Percentiles rank a stretch among this genome's conserved stretches.
These are phyloP conservation scores for Marmota monax DNA, from an alignment of 2,113 vertebrate genomes.

Conservation along the genomic window DNA sequence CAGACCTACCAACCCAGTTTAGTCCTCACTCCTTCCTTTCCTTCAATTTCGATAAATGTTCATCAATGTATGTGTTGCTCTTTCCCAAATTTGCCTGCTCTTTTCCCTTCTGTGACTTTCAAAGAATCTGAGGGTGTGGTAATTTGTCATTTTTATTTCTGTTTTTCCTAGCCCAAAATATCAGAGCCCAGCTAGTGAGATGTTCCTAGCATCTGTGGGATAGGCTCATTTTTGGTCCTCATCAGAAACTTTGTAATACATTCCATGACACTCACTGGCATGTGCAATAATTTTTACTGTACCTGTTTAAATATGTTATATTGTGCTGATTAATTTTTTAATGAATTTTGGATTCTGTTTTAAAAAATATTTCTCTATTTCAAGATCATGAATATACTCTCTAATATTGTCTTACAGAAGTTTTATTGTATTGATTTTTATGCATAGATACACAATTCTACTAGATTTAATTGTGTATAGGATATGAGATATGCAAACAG, in stretches of 20 bases:
- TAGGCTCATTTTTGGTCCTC: background rate
- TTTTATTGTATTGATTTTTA: background rate
- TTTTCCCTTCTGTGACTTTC: background rate
- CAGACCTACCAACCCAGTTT: background rate
- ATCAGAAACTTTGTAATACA: background rate
- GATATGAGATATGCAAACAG: background rate
- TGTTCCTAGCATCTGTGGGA: background rate
- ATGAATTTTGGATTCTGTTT: background rate
- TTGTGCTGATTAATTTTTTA: background rate
- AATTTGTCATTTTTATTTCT: background rate
- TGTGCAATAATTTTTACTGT: background rate
- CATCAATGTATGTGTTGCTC: background rate
- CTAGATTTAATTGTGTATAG: background rate
- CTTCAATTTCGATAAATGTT: background rate
- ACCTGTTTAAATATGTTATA: background rate
- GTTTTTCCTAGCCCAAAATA: background rate
- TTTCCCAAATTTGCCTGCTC: background rate
- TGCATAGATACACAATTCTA: background rate
- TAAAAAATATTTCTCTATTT: background rate
- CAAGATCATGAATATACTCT: background rate
- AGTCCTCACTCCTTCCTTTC: too few species aligned
- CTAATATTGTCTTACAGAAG: background rate
- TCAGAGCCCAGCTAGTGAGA: background rate
- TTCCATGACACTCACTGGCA: background rate
- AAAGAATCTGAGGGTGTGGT: background rate